These are phyloP conservation scores for Meriones unguiculatus DNA, from an alignment of 2,113 vertebrate genomes.

Conservation along the genomic window DNA sequence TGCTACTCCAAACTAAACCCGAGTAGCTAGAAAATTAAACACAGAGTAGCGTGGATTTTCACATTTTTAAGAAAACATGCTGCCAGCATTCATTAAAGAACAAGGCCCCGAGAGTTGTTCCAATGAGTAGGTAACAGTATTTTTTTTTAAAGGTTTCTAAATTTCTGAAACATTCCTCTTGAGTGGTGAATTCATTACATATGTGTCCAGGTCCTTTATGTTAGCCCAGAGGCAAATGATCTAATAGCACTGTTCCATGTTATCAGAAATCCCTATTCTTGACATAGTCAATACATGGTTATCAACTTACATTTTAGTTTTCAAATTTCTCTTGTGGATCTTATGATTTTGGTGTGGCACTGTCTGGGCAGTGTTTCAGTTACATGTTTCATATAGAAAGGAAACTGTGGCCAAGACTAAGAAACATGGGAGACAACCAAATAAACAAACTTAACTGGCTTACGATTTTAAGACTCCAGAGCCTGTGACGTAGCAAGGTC, in stretches of 20 bases:
- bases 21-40: not conserved
- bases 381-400: slow-evolving; percentile 1
- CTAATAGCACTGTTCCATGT: not conserved
- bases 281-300: not conserved
- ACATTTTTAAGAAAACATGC: not conserved
- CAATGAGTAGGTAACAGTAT: not conserved
- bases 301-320: not conserved
- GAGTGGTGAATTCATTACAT: not conserved
- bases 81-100: not conserved
- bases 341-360: not conserved
- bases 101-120: not conserved
- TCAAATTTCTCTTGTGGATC: not conserved
- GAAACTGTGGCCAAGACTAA: not conserved
- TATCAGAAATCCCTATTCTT: not conserved
- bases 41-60: not conserved
- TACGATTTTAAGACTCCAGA: not conserved
- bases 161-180: slow-evolving; percentile 26
- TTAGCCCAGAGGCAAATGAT: not conserved
- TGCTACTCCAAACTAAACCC: too few species aligned
- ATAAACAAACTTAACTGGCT: slow-evolving; percentile 11
- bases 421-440: not conserved
- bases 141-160: not conserved
- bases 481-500: not conserved
- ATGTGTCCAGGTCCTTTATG: not conserved
- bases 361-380: not conserved